Evolutionary conservation across 1,140 invertebrate species (phyloP), one percentile per base, ranked within the genome.

Genomic region (Hylaeus anthracinus): DNA sequence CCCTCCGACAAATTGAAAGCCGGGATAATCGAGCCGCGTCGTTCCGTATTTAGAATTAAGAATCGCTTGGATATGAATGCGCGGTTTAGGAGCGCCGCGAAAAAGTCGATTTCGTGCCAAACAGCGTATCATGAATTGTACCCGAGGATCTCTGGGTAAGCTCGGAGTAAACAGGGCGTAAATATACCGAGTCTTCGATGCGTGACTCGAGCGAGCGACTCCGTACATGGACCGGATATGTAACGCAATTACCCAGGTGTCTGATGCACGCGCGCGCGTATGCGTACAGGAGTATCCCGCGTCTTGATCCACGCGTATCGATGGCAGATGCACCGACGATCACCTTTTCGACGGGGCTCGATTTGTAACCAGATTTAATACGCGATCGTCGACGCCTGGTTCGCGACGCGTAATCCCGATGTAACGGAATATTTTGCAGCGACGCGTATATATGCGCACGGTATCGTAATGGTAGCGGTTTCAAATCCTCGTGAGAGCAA

Each of bases 141-240:
- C 15, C 5, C 1, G 56, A 63, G 67, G 78, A 81, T 85, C 81
- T 80, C 58, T 60, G 61, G 55, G 45, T 69, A 73, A 85, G 60
- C 82, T 63, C 55, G 12, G 15, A 63, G 78, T 77, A 85, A 85
- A 85, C 72, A 73, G 72, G 78, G 64, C 71, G 72, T 69, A 81
- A 85, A 85, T 85, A 84, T 84, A 26, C 26, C 26, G 45, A 85
- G 73, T 85, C 77, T 81, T 85, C 84, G 83, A 85, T 26, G 26
- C 26, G 26, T 26, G 26, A 80, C 83, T 58, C 5, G 45, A 61
- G 39, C 55, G 48, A 5, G 64, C 48, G 26, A 26, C 69, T 51
- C 75, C 76, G 37, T 73, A 43, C 70, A 63, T 65, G 41, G 71
- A 48, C 37, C 56, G 43, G 41, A 45, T 83, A 74, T 79, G 53